These are phyloP conservation scores for Pseudococcus jackbeardsleyi DNA, from an alignment of 2,888 invertebrate genomes.

Conservation along the genomic window DNA sequence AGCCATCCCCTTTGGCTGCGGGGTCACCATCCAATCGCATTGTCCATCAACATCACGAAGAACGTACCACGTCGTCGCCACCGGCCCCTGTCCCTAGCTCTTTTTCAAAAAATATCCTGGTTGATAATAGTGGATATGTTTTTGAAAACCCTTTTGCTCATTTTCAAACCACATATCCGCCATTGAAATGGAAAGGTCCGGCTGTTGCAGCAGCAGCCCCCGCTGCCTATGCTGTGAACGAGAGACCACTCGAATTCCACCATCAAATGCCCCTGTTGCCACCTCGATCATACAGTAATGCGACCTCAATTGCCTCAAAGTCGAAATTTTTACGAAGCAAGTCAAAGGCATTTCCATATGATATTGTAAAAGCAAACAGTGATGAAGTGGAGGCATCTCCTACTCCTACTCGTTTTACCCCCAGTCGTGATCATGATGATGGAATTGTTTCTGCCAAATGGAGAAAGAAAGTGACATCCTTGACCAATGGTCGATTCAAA, in stretches of 20 bases:
- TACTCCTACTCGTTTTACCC: background rate
- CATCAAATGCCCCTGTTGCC: background rate
- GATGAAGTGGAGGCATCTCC: no score
- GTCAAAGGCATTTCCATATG: background rate
- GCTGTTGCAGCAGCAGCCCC: background rate
- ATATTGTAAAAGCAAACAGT: background rate
- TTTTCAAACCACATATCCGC: background rate
- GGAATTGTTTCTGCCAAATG: background rate
- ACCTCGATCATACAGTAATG: background rate
- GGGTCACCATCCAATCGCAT: no score
- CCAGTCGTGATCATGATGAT: background rate
- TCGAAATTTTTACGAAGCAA: background rate
- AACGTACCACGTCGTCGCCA: background rate
- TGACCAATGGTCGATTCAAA: background rate
- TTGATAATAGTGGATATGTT: constrained; percentile 18
- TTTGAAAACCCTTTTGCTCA: constrained; percentile 57
- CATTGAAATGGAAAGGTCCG: background rate
- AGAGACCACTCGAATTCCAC: background rate
- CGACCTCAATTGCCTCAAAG: background rate
- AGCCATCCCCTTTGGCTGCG: background rate
- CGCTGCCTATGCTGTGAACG: background rate
- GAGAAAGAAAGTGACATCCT: background rate
- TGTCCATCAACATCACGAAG: background rate
- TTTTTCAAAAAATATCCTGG: background rate
- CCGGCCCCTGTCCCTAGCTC: background rate